Percentiles rank a stretch among this genome's conserved stretches.
Conservation (phyloP, 2,888 invertebrate genomes). For the Halictus quadricinctus region DNA sequence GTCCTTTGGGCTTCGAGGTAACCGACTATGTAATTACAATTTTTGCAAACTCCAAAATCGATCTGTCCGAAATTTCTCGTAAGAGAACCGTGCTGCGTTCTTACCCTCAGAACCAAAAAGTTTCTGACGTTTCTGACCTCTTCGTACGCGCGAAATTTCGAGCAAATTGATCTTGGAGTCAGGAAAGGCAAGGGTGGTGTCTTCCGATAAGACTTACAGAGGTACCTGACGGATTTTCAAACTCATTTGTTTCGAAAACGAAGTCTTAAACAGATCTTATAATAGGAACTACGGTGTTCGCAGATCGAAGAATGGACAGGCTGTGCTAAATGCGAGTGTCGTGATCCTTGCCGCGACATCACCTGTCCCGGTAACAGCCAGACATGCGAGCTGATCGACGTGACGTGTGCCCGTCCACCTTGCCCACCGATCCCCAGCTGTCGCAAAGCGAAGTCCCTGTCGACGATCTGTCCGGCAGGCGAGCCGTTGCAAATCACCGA, state of each 20-base stretch:
- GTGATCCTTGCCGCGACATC: constrained; percentile 90
- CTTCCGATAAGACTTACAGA: too few relatives aligned
- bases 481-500: constrained; percentile 84
- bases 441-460: constrained; percentile 88
- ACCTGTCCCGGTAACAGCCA: constrained; percentile 89
- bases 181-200: too few relatives aligned
- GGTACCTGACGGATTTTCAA: too few relatives aligned
- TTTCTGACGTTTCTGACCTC: too few relatives aligned
- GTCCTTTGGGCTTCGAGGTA: constrained; percentile 91
- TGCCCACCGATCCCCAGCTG: constrained; percentile 94
- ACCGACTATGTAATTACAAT: not conserved
- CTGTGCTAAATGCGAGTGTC: constrained; percentile 91
- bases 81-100: too few relatives aligned
- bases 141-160: too few relatives aligned
- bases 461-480: constrained; percentile 90
- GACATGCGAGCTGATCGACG: constrained; percentile 90
- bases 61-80: too few relatives aligned
- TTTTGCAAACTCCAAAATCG: too few relatives aligned
- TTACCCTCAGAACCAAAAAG: too few relatives aligned
- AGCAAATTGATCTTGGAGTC: too few relatives aligned
- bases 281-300: constrained; percentile 5
- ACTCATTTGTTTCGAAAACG: too few relatives aligned
- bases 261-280: too few relatives aligned
- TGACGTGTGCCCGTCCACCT: constrained; percentile 90
- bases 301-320: constrained; percentile 83